Percentiles rank a stretch among this genome's conserved stretches.
Conservation (phyloP, 1,140 invertebrate species). For the Drosophila chauvacae region DNA sequence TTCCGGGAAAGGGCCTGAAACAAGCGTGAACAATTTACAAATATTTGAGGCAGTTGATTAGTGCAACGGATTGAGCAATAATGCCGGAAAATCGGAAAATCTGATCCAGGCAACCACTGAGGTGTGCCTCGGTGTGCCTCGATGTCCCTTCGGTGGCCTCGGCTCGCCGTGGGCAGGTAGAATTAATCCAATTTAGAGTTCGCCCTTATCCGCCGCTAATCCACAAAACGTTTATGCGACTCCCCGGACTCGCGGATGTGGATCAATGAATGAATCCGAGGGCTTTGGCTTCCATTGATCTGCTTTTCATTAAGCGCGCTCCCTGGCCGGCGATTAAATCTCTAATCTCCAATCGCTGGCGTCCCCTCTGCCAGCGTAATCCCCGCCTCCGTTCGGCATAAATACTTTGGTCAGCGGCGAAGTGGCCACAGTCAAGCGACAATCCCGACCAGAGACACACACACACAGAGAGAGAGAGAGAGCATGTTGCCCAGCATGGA, state of each 20-base stretch:
- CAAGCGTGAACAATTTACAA: slow-evolving; percentile 34
- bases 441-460: slow-evolving; percentile 17
- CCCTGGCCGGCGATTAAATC: slow-evolving; percentile 4
- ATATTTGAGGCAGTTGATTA: slow-evolving; percentile 26
- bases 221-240: slow-evolving; percentile 35
- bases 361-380: slow-evolving; percentile 28
- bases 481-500: slow-evolving; percentile 33
- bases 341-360: slow-evolving; percentile 26
- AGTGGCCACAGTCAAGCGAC: slow-evolving; percentile 27
- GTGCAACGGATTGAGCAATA: slow-evolving; percentile 7
- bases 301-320: slow-evolving; percentile 29
- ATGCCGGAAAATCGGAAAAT: slow-evolving; percentile 9
- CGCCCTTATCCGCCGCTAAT: slow-evolving; percentile 41
- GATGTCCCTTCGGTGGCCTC: not conserved
- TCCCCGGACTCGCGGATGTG: slow-evolving; percentile 8
- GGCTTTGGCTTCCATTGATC: slow-evolving; percentile 76
- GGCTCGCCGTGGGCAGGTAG: slow-evolving; percentile 43
- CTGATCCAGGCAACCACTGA: slow-evolving; percentile 15
- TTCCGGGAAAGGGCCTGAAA: not conserved
- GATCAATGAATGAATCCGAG: slow-evolving; percentile 76
- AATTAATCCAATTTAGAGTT: slow-evolving; percentile 58
- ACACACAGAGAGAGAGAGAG: not conserved
- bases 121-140: too few species aligned
- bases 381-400: slow-evolving; percentile 12
- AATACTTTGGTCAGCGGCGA: not conserved